Evolutionary conservation across 1,140 invertebrate genomes (phyloP).

Genomic region (Pogonognathellus flavescens): DNA sequence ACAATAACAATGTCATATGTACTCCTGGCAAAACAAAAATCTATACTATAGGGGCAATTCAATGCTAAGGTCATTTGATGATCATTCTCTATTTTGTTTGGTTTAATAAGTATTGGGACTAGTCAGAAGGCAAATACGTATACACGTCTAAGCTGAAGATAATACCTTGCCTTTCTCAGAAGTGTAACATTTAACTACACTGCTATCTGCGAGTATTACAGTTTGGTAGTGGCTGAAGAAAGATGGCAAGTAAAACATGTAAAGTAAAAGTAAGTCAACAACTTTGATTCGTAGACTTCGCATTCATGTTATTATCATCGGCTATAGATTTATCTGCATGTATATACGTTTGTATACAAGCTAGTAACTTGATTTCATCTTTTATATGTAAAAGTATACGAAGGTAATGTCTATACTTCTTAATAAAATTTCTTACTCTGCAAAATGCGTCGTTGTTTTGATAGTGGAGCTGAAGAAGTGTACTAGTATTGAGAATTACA

Average conservation of each 20-base stretch:
- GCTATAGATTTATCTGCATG: neutral
- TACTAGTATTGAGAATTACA: no score
- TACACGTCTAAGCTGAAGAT: neutral
- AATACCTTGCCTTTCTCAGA: constrained; percentile 19
- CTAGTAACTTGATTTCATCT: neutral
- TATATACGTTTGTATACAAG: neutral
- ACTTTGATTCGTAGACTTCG: constrained; percentile 11
- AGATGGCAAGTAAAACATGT: neutral
- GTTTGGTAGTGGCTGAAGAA: no score
- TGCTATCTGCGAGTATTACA: no score
- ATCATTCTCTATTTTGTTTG: neutral
- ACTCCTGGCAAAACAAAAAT: neutral
- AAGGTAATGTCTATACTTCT: neutral
- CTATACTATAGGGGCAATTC: neutral
- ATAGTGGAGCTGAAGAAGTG: no score
- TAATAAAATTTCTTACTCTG: neutral
- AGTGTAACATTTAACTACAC: constrained; percentile 16
- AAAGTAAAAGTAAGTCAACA: constrained; percentile 49
- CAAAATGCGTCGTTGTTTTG: no score
- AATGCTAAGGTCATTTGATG: constrained; percentile 2
- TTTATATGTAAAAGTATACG: neutral
- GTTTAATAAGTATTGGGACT: neutral
- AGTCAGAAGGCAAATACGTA: no score
- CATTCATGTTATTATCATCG: neutral
- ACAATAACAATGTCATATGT: no score